Percentiles rank a stretch among this genome's conserved stretches.
Conservation (phyloP, 1,140 invertebrate species). For the Piezodorus guildinii region DNA sequence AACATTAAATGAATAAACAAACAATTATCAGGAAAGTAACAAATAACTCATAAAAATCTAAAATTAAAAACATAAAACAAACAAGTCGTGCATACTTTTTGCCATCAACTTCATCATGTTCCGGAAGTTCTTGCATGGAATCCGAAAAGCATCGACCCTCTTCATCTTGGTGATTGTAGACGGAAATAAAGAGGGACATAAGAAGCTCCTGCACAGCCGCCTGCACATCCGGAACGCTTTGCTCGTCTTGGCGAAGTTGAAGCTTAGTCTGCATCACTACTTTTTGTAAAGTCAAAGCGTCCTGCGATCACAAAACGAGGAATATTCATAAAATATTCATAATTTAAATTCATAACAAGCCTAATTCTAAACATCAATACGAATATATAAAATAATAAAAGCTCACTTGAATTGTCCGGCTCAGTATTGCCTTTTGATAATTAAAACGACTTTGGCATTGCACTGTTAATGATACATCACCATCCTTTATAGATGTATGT, state of each 20-base stretch:
- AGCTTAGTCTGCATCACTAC: conserved; percentile 88
- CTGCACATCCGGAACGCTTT: conserved; percentile 76
- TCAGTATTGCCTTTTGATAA: no score
- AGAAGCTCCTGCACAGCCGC: conserved; percentile 84
- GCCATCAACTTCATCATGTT: conserved; percentile 68
- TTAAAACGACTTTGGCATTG: no score
- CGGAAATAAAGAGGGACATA: conserved; percentile 79
- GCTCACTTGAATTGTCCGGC: background rate
- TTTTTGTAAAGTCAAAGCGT: conserved; percentile 84
- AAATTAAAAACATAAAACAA: no score
- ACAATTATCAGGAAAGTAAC: no score
- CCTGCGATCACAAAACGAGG: conserved; percentile 36
- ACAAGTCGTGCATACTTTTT: conserved; percentile 40
- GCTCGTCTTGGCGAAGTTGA: conserved; percentile 73
- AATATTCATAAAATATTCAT: conserved; percentile 20
- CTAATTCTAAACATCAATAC: conserved; percentile 15
- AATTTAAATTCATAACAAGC: background rate
- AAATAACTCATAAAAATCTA: no score
- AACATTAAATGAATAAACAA: no score
- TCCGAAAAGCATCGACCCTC: conserved; percentile 93
- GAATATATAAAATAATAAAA: background rate
- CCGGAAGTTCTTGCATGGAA: conserved; percentile 85
- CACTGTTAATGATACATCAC: no score
- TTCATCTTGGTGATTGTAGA: conserved; percentile 93
- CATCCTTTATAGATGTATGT: no score